Base-by-base conservation (phyloP, 2,888 invertebrate species). In the Hirtodrosophila alboralis region DNA sequence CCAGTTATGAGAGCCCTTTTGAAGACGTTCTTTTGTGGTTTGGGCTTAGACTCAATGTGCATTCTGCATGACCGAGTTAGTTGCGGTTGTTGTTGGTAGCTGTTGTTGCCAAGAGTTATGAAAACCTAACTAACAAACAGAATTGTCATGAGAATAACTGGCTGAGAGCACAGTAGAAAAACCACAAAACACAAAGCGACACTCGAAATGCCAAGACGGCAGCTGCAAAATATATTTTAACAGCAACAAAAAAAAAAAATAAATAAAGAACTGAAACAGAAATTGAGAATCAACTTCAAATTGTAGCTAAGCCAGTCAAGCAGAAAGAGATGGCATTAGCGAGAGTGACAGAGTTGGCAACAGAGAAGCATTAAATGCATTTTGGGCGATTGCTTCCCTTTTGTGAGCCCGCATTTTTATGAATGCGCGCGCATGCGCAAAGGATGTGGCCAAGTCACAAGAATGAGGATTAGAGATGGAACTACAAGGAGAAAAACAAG, bases 361-460 rank as follows among this genome's bases (percentile, higher is more conserved):
- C 6, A 7, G 12, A 44, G 43, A 34, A 37, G 45, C 44, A 70
- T 75, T 56, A 75, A 81, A 74, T 84, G 77, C 78, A 77, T 80
- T 75, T 77, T 51, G 69, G 56, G 72, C 66, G 59, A 58, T 60
- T 51, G 53, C 48, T 45, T 34, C 26, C 45, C 37, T 53, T n/a
- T 51, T 61, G 63, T 49, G 33, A n/a, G 62, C 47, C 57, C 56
- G 45, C 57, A 60, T 59, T 58, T 47, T 49, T 51, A 31, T 71
- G 62, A 83, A 84, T 85, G 87, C 85, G 85, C 84, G 85, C 84
- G 84, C 84, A 79, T 85, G 81, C 81, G 75, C 85, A 81, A 81
- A 85, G 79, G 84, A 81, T 77, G 66, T 65, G 71, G 37, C 71
- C 41, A 34, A 51, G 33, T 51, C 54, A 8, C 33, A 26, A n/a